Conservation (phyloP, 2,113 vertebrate genomes). For the Xiphias gladius region DNA sequence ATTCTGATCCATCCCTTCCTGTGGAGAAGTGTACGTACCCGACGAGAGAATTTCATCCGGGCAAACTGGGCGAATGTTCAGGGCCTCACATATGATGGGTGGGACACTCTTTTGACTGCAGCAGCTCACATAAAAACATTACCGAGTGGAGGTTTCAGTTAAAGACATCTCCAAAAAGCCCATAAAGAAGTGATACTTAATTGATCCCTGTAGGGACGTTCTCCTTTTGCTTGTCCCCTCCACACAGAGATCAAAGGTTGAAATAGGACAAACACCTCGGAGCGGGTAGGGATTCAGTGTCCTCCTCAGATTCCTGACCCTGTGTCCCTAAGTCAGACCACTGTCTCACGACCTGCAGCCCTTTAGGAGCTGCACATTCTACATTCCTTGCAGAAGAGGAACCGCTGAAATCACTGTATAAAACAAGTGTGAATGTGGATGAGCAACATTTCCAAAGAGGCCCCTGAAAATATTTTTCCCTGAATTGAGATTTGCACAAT, state of each 20-base stretch:
- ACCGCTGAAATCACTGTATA: constrained; percentile 17
- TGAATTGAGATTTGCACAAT: constrained; percentile 71
- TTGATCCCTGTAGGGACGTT: constrained; percentile 22
- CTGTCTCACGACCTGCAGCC: not conserved
- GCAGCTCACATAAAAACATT: constrained; percentile 36
- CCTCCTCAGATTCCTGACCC: constrained; percentile 24
- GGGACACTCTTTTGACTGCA: constrained; percentile 28
- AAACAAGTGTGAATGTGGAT: constrained; percentile 13
- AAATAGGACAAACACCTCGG: constrained; percentile 34
- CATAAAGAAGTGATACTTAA: constrained; percentile 25
- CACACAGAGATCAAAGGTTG: constrained; percentile 43
- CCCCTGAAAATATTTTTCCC: constrained; percentile 43
- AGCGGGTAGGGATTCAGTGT: constrained; percentile 19
- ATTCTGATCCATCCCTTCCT: constrained; percentile 62
- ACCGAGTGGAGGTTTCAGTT: constrained; percentile 13
- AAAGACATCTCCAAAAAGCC: constrained; percentile 39
- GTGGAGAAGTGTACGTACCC: constrained; percentile 64
- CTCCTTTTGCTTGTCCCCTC: not conserved
- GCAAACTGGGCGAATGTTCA: not conserved
- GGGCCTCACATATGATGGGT: constrained; percentile 32
- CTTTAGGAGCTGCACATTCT: not conserved
- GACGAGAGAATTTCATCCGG: constrained; percentile 54
- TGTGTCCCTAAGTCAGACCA: not conserved
- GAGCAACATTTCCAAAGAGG: constrained; percentile 64
- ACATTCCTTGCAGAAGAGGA: constrained; percentile 50